Evolutionary conservation across 1,140 invertebrate genomes (phyloP).

Genomic region (Euglossa dilemma): DNA sequence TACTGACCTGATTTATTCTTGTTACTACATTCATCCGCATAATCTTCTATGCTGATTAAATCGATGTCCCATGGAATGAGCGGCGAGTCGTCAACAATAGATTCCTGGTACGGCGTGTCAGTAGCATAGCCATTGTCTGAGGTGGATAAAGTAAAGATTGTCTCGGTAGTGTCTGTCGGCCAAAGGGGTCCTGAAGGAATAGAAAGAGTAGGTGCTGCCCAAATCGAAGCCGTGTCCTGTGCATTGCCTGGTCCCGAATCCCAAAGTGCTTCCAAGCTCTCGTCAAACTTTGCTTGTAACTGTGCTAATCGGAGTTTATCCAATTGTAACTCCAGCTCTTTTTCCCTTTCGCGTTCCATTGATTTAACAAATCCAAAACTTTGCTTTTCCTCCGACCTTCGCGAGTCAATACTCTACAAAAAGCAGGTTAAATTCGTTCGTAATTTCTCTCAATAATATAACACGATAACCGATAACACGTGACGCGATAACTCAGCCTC

Average conservation of each 20-base stretch:
- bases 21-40: slow-evolving; percentile 66
- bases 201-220: slow-evolving; percentile 80
- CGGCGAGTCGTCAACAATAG: slow-evolving; percentile 75
- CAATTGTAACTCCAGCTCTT: slow-evolving; percentile 76
- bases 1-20: slow-evolving; percentile 66
- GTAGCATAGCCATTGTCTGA: slow-evolving; percentile 62
- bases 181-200: slow-evolving; percentile 79
- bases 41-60: slow-evolving; percentile 74
- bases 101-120: slow-evolving; percentile 72
- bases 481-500: too few relatives aligned
- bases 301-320: slow-evolving; percentile 85
- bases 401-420: slow-evolving; percentile 67
- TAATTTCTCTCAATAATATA: slow-evolving; percentile 17
- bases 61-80: slow-evolving; percentile 78
- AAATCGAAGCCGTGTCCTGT: slow-evolving; percentile 78
- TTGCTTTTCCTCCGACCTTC: slow-evolving; percentile 71
- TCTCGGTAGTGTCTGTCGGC: slow-evolving; percentile 75
- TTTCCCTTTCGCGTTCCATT: slow-evolving; percentile 78
- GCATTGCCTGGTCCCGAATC: slow-evolving; percentile 77
- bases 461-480: not conserved
- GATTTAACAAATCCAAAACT: slow-evolving; percentile 78
- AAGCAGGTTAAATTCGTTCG: slow-evolving; percentile 1
- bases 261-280: slow-evolving; percentile 86
- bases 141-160: slow-evolving; percentile 71
- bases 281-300: slow-evolving; percentile 86